Base-by-base conservation (phyloP, 2,797 vertebrate species). In the Pangasius krempfi region DNA sequence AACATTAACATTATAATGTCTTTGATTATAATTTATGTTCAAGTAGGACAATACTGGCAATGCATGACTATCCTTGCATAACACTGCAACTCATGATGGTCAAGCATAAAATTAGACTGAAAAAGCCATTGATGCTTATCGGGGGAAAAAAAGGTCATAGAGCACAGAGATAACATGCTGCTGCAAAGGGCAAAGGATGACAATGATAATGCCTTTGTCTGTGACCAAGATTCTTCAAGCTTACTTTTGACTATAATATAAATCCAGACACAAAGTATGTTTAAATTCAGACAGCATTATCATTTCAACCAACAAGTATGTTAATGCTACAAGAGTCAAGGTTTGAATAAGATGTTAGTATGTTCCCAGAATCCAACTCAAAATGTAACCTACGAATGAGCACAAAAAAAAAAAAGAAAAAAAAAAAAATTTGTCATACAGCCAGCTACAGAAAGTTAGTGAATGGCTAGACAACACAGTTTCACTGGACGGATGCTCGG, bases 361-460 rank as follows among this genome's bases (percentile, higher is more conserved):
- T 75, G 81, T 70, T 73, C 80, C 66, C 33, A 88, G 83, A 75
- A 79, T 88, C 72, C 79, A 70, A 50, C 87, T 37, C n/a, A 64
- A 89, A 81, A 86, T 47, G 58, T 60, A 82, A 78, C 85, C 85
- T 89, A 87, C 27, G 37, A 90, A 52, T 82, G 30, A 50, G 20
- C 5, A 58, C 22, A 58, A 22, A 52, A 52, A 52, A 13, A 52
- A 52, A 52, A 52, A 52, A 52, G 1, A 13, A 52, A 52, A 68
- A 68, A 81, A 87, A 86, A 22, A 75, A 79, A 80, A 80, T 82
- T 91, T 66, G 89, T 88, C 68, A 85, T 2, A 86, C n/a, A 62
- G 10, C n/a, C 79, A 88, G 56, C 62, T 86, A 85, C 66, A 81
- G 79, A 79, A 87, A 58, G 78, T 85, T 83, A 83, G 81, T 64